Evolutionary conservation across 2,113 vertebrate species (phyloP).

Genomic region (Rhinopomastus cyanomelas): DNA sequence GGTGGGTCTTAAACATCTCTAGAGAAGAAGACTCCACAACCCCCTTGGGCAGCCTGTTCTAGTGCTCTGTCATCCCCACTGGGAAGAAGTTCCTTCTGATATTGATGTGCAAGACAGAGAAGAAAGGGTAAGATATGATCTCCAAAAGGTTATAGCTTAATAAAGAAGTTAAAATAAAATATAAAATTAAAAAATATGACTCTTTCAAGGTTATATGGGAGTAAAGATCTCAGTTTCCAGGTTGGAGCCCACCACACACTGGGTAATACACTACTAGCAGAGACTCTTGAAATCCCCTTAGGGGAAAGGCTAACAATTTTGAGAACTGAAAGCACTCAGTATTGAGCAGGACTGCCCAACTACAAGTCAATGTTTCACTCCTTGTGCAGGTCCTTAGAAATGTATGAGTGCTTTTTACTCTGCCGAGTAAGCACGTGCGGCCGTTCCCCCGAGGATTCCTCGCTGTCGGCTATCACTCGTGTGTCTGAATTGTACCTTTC

Average conservation of each 20-base stretch:
- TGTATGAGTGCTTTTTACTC: not conserved
- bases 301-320: not conserved
- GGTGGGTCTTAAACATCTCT: too few species aligned
- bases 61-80: too few species aligned
- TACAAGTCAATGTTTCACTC: not conserved
- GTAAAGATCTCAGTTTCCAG: not conserved
- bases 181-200: not conserved
- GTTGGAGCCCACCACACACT: not conserved
- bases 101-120: too few species aligned
- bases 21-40: too few species aligned
- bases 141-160: not conserved
- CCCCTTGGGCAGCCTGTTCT: too few species aligned
- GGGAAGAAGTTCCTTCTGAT: too few species aligned
- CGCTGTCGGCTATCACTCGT: not conserved
- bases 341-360: not conserved
- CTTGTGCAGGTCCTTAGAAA: not conserved
- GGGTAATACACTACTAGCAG: not conserved
- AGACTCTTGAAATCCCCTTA: not conserved
- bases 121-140: not conserved
- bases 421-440: not conserved
- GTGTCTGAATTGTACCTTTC: conserved; percentile 22
- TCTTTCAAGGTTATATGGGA: not conserved
- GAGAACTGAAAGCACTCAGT: not conserved
- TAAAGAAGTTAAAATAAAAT: too few species aligned
- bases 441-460: not conserved